phyloP scores from a whole-genome alignment of 2,113 vertebrate genomes.

The Struthidea cinerea region DNA sequence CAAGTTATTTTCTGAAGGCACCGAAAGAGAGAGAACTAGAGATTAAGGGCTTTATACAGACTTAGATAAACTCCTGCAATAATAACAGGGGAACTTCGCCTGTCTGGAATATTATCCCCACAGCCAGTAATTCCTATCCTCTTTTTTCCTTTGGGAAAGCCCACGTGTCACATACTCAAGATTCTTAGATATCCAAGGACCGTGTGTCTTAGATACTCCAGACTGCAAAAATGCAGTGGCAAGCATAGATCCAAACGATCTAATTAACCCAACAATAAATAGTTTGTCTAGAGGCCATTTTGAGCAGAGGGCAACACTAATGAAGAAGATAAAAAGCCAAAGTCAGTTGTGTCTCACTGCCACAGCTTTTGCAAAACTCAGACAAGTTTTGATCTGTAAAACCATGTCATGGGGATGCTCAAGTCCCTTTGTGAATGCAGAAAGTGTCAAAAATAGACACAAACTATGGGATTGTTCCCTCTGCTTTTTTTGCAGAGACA shows the following conservation, averaged over 20 bases:
- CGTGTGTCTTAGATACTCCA: neutral
- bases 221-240: neutral
- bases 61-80: neutral
- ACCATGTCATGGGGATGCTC: neutral
- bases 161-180: neutral
- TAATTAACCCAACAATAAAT: slow-evolving; percentile 13
- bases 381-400: neutral
- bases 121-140: neutral
- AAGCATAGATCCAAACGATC: neutral
- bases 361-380: neutral
- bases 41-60: neutral
- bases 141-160: neutral
- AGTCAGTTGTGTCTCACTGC: neutral
- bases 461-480: neutral
- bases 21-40: neutral
- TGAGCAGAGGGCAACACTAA: neutral
- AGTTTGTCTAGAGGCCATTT: neutral
- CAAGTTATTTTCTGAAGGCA: neutral
- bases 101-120: neutral
- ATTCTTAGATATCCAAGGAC: neutral
- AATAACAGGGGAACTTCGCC: neutral
- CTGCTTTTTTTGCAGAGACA: neutral
- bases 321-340: neutral
- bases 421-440: neutral
- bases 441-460: neutral